Evolutionary conservation across 2,113 vertebrate genomes (phyloP), one percentile per base, ranked within the genome.

Genomic region (Balaeniceps rex): DNA sequence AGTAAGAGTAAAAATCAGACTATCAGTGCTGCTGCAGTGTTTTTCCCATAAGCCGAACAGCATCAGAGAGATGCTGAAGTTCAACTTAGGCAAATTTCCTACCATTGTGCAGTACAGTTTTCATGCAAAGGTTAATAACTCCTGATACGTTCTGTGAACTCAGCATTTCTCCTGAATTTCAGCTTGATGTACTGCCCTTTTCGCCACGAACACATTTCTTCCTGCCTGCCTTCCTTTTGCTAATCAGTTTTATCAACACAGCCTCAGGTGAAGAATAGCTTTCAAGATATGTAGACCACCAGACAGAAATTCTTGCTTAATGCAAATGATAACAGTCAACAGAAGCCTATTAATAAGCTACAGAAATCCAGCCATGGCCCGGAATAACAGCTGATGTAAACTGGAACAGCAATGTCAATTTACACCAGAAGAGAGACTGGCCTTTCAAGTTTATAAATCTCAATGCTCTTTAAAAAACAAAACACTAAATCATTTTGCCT

Each of bases 161-260:
- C 97, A 96, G 96, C 95, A 66, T 75, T 97, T 94, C 92, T 31
- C 51, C 25, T 6, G 58, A n/a, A 71, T 90, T 78, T 87, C 82
- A 70, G 77, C 76, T 97, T 91, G 71, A 94, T 92, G 65, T 21
- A 80, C 52, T 96, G 86, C 78, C 88, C 94, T 93, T 92, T 97
- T 85, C 83, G 38, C 70, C 74, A 64, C 2, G 6, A 36, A 58
- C 92, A 47, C 87, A 34, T 83, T 88, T 86, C 87, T 52, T 28
- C 76, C 85, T 81, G 92, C 80, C 76, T 94, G 75, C 71, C 63
- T 80, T 36, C 77, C 83, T 52, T 79, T 75, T 66, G 71, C 88
- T 93, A 95, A 97, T 98, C 96, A 93, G 78, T 96, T 98, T 95
- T 95, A 95, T 96, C 96, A 97, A 92, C 95, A 95, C 93, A 90